Conservation (phyloP, 2,888 invertebrate species). For the Drosophila histrio region DNA sequence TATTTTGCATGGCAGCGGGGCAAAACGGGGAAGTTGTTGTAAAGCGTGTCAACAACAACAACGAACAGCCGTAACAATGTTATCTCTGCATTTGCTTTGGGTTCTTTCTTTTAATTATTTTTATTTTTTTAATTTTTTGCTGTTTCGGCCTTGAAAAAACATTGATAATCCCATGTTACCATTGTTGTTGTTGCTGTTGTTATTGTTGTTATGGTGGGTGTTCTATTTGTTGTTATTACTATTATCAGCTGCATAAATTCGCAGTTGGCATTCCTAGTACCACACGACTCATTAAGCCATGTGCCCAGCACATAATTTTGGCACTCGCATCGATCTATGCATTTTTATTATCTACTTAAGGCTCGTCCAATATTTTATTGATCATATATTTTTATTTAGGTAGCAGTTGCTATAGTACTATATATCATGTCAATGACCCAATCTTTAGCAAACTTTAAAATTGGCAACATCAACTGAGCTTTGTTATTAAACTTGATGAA, state of each 20-base stretch:
- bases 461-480: background rate
- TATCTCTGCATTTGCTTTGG: constrained; percentile 29
- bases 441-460: background rate
- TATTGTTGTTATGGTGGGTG: constrained; percentile 2
- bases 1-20: background rate
- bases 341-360: constrained; percentile 56
- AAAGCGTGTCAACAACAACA: constrained; percentile 22
- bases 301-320: constrained; percentile 27
- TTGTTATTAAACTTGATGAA: background rate
- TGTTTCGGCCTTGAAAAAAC: constrained; percentile 39
- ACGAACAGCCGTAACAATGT: constrained; percentile 18
- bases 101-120: background rate
- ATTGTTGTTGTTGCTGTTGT: constrained; percentile 1
- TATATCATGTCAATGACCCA: constrained; percentile 42
- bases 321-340: constrained; percentile 31
- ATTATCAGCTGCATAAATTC: constrained; percentile 41
- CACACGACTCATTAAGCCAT: constrained; percentile 33
- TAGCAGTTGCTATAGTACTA: background rate
- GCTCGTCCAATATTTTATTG: background rate
- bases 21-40: background rate
- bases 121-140: constrained; percentile 2
- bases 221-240: constrained; percentile 2
- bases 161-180: constrained; percentile 12
- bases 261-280: constrained; percentile 46
- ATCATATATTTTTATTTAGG: background rate